Evolutionary conservation across 2,113 vertebrate genomes (phyloP).

Genomic region (Atherinomorus stipes): DNA sequence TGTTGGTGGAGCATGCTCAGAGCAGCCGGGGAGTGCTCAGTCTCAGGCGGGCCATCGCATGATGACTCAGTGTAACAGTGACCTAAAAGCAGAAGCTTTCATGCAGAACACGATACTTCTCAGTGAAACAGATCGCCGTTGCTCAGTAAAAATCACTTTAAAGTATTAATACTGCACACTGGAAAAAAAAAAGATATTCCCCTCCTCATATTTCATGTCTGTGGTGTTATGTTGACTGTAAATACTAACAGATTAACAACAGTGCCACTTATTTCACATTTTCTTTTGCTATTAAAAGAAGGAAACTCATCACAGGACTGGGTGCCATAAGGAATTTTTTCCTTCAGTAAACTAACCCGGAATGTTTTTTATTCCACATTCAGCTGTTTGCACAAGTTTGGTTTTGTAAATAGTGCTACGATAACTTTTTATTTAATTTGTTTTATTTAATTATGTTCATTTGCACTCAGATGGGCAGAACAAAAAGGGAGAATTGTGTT

Average conservation of each 20-base stretch:
- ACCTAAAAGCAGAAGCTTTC: slow-evolving; percentile 66
- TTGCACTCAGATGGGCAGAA: slow-evolving; percentile 74
- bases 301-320: background rate
- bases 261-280: background rate
- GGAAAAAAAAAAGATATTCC: background rate
- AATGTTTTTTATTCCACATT: background rate
- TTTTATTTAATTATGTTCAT: slow-evolving; percentile 73
- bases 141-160: slow-evolving; percentile 4
- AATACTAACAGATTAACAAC: slow-evolving; percentile 40
- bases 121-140: slow-evolving; percentile 13
- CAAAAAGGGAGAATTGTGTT: slow-evolving; percentile 76
- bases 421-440: slow-evolving; percentile 74
- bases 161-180: slow-evolving; percentile 45
- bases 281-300: background rate
- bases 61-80: slow-evolving; percentile 73
- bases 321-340: slow-evolving; percentile 49
- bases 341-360: background rate
- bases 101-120: no score
- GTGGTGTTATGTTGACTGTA: slow-evolving; percentile 41
- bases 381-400: slow-evolving; percentile 64
- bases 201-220: slow-evolving; percentile 23
- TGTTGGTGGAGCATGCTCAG: slow-evolving; percentile 54
- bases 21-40: background rate
- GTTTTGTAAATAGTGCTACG: slow-evolving; percentile 37
- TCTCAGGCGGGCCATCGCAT: slow-evolving; percentile 33